Evolutionary conservation across 2,888 invertebrate genomes (phyloP), one percentile per base, ranked within the genome.

Genomic region (Melanophora roralis): DNA sequence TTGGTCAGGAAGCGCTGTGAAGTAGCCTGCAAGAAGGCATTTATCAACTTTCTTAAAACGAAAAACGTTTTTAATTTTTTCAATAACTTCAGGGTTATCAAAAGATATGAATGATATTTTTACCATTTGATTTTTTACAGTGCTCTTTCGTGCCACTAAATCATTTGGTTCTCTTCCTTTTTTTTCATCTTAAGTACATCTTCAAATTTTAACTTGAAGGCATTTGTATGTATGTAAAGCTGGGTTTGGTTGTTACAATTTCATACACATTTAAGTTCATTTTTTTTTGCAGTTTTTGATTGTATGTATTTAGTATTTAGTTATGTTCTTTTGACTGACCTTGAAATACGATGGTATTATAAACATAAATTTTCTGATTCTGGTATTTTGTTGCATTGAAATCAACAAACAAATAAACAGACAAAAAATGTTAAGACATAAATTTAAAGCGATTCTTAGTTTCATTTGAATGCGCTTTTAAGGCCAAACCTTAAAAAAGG

Each of bases 271-370:
- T 27, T 11, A 53, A 69, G 8, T 19, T 55, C 40, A 23, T 53
- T 53, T 19, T 36, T 53, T 47, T 59, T 36, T 51, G 14, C 21
- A 38, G 53, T 12, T 45, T 45, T 45, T 45, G 16, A 2, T 19
- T 16, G 7, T 45, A 6, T 45, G 0, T 5, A n/a, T 19, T 51
- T 34, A 43, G 2, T 51, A 11, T n/a, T 43, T 67, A 7, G 9
- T 34, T 69, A 27, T 60, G 74, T 65, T 67, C 78, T 47, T 51
- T 60, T 77, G 82, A 72, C 83, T 84, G 87, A 88, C 87, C 87
- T 87, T 87, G 87, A 87, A 88, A 86, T 84, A 84, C 85, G 84
- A 83, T 76, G 83, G 82, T 79, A 82, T 82, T 83, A 77, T 83
- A 83, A 84, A 84, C 87, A 87, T 86, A 88, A 87, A 87, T 88